Base-by-base conservation (phyloP, 1,140 invertebrate species). In the Drosophila ogumai region DNA sequence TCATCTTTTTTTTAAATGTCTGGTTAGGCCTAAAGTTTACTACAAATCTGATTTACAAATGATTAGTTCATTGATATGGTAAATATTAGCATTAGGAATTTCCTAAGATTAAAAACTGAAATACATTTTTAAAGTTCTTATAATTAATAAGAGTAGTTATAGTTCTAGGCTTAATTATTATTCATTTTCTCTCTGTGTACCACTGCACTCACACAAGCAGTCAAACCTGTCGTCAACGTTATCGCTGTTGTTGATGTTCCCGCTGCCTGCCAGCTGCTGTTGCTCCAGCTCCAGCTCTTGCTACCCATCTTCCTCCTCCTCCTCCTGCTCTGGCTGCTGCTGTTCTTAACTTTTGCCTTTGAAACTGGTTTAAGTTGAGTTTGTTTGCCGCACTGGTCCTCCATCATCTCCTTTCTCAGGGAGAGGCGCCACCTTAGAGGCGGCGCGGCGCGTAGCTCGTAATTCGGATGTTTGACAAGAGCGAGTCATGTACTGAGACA, bases 401-500 rank as follows among this genome's bases (percentile, higher is more conserved):
- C 22, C 59, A 63, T 57, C 61, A 34, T 61, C 61, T 61, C 34
- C 50, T 41, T 55, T 49, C 25, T 28, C 52, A 61, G 47, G 49
- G 17, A 38, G 50, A 43, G 64, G 74, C 57, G 19, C 75, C 54
- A 47, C 69, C 60, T 81, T 52, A 40, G 55, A 60, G 68, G 69
- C 66, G 69, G 60, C 59, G 69, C 66, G 66, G 60, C 59, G 60
- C 61, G 43, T 54, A 66, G 80, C 75, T 74, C 63, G 79, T 85
- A 78, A 81, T 78, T 86, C 75, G 56, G 69, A 81, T 86, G 81
- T 77, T 85, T 80, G 81, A 85, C 81, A 86, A 86, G 60, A 81
- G 79, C 40, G 60, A 82, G 82, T 69, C 78, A 69, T 82, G 80
- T 75, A 82, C 63, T 46, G 49, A 54, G 59, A 61, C 74, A 58